Evolutionary conservation across 2,113 vertebrate species (phyloP).

Genomic region (Malurus cyaneus): DNA sequence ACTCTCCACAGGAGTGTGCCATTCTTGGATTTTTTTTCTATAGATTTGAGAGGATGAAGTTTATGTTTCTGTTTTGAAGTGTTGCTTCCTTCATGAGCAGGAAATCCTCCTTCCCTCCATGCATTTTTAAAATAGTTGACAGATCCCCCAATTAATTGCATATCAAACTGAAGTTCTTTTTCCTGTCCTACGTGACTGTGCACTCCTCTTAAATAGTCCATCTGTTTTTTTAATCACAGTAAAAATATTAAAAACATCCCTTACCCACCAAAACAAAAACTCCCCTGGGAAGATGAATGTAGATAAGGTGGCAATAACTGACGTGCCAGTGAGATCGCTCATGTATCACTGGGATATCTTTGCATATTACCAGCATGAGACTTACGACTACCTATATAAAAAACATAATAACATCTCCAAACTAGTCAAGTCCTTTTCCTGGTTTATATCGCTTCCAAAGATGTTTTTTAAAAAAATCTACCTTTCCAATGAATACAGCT

Average conservation of each 20-base stretch:
- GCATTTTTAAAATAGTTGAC: conserved; percentile 32
- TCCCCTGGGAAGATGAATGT: neutral
- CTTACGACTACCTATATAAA: neutral
- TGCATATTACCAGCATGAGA: neutral
- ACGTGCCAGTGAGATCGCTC: neutral
- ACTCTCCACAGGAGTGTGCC: neutral
- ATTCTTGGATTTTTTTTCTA: neutral
- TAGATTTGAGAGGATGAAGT: conserved; percentile 13
- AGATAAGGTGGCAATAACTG: neutral
- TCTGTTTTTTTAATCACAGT: neutral
- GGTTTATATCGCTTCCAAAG: neutral
- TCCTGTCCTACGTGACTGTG: conserved; percentile 35
- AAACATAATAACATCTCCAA: neutral
- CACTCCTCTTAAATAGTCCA: neutral
- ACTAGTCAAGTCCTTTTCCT: neutral
- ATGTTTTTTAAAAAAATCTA: neutral
- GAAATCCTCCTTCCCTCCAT: conserved; percentile 39
- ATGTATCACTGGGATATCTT: neutral
- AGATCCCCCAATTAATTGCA: neutral
- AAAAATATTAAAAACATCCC: conserved; percentile 6
- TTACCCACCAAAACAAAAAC: conserved; percentile 1
- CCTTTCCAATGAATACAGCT: neutral
- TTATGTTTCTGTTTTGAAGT: conserved; percentile 44
- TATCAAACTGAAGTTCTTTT: conserved; percentile 39
- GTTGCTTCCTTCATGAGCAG: conserved; percentile 30